Evolutionary conservation across 2,113 vertebrate species (phyloP).

Genomic region (Dipodomys spectabilis): DNA sequence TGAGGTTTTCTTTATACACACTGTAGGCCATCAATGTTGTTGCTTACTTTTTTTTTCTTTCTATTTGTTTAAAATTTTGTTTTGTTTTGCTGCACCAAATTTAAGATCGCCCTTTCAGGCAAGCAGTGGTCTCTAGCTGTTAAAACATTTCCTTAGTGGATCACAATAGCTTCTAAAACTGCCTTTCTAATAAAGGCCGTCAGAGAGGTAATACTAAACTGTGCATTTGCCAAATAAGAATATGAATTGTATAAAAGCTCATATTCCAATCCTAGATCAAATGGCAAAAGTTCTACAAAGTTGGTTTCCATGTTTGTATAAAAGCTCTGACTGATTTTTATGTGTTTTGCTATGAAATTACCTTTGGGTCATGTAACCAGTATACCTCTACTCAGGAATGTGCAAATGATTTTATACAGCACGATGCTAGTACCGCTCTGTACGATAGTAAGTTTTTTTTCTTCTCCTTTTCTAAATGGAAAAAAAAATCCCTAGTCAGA

Average conservation of each 20-base stretch:
- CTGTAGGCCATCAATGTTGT: slow-evolving; percentile 75
- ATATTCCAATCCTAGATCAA: slow-evolving; percentile 78
- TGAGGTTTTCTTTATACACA: slow-evolving; percentile 80
- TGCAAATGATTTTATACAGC: slow-evolving; percentile 89
- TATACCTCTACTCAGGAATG: slow-evolving; percentile 85
- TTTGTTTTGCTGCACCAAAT: slow-evolving; percentile 68
- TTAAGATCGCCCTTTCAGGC: slow-evolving; percentile 78
- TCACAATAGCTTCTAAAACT: slow-evolving; percentile 79
- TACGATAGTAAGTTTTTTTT: slow-evolving; percentile 86
- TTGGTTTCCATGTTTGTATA: slow-evolving; percentile 77
- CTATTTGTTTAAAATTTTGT: neutral
- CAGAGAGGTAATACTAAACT: slow-evolving; percentile 80
- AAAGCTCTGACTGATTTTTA: slow-evolving; percentile 79
- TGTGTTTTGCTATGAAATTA: slow-evolving; percentile 79
- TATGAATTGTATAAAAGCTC: slow-evolving; percentile 80
- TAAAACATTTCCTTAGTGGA: slow-evolving; percentile 72
- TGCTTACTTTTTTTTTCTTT: slow-evolving; percentile 8
- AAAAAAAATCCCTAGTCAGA: slow-evolving; percentile 89
- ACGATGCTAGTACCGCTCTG: slow-evolving; percentile 88
- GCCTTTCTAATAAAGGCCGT: slow-evolving; percentile 79
- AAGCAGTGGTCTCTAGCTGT: slow-evolving; percentile 74
- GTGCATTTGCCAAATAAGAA: slow-evolving; percentile 81
- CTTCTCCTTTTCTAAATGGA: slow-evolving; percentile 87
- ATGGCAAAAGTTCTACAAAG: slow-evolving; percentile 70
- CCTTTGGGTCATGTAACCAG: slow-evolving; percentile 80